Evolutionary conservation across 2,888 invertebrate genomes (phyloP).

Genomic region (Shargacucullia verbasci): DNA sequence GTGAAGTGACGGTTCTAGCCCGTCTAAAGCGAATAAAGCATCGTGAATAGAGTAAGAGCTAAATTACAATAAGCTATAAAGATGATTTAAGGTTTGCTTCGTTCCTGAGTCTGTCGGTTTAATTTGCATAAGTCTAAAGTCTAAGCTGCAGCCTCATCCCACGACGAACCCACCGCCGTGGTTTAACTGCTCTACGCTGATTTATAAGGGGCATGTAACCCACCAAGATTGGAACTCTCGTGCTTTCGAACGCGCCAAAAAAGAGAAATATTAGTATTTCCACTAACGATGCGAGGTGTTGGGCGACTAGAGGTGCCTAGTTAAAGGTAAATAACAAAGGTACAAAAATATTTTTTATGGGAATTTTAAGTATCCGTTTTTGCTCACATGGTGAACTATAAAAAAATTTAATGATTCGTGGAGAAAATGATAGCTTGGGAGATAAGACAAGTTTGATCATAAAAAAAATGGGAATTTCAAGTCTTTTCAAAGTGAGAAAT

Average conservation of each 20-base stretch:
- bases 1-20: conserved; percentile 3
- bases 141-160: conserved; percentile 55
- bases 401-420: conserved; percentile 29
- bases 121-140: conserved; percentile 61
- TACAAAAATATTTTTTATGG: conserved; percentile 34
- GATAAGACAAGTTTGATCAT: conserved; percentile 6
- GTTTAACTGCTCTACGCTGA: conserved; percentile 55
- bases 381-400: conserved; percentile 22
- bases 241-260: conserved; percentile 38
- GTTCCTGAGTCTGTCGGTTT: conserved; percentile 54
- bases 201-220: conserved; percentile 50
- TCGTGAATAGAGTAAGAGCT: conserved; percentile 20
- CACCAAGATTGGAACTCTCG: conserved; percentile 26
- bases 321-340: conserved; percentile 22
- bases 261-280: conserved; percentile 46
- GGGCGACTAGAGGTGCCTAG: conserved; percentile 17
- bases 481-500: background rate
- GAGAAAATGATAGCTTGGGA: conserved; percentile 17
- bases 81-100: conserved; percentile 59
- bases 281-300: conserved; percentile 48
- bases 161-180: conserved; percentile 36
- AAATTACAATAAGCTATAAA: conserved; percentile 51
- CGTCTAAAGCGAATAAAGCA: conserved; percentile 17
- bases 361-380: conserved; percentile 21
- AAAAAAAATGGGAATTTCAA: conserved; percentile 2